Base-by-base conservation (phyloP, 2,888 invertebrate genomes). In the Calliphora vomitoria region DNA sequence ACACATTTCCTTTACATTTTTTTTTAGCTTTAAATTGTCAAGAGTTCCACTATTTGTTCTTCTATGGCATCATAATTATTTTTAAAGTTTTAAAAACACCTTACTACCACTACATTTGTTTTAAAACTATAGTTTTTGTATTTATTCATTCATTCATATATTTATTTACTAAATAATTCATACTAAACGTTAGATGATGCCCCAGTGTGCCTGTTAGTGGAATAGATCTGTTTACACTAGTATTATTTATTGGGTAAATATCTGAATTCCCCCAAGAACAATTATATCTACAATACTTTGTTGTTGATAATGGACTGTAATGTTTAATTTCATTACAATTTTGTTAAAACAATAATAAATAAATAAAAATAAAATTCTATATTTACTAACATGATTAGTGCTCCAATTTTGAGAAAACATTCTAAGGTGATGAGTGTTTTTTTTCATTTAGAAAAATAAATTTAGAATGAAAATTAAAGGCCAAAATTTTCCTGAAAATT, bases 181-280 rank as follows among this genome's bases (percentile, higher is more conserved):
- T 53, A 5, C 8, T 47, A 15, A 15, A 8, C 47, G 38, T 18
- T 11, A 18, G 44, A 8, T 71, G 35, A 35, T 3, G 10, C 11
- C 44, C 13, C 44, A 13, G 44, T 44, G 13, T 44, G 44, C 71
- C 72, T 74, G 66, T 75, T 68, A 68, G 55, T 75, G 15, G 47
- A 58, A 68, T 11, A 68, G 74, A 82, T 68, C 35, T 82, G 82
- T 82, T 82, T 75, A 82, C 66, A 74, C 55, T 71, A 47, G 35
- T 20, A 74, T 47, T 74, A 82, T 74, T 82, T 74, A 82, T 82
- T 66, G 81, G 55, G 8, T 58, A 72, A 82, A 82, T 55, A 82
- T 41, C 35, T 35, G 6, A 35, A 35, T 18, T 55, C n/a, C 11
- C 38, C 4, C 25, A 25, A 50, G 15, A 82, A 44, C 44, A 82